phyloP scores from a whole-genome alignment of 2,888 invertebrate species.

The Mechanitis messenoides region DNA sequence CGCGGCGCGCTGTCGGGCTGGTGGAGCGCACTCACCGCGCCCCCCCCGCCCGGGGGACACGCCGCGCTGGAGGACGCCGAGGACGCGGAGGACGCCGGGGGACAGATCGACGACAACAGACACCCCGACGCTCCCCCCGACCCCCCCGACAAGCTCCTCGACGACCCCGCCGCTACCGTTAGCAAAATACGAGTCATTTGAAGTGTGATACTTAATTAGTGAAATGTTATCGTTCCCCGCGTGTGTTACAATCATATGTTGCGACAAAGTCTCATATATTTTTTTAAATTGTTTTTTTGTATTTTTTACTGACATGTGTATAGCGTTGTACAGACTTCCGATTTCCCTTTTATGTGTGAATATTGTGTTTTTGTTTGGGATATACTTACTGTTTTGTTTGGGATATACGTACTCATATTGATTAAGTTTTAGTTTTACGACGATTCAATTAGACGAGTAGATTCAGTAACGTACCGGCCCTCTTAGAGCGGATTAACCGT shows the following conservation, averaged over 20 bases:
- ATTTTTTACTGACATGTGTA: background rate
- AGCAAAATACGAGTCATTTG: conserved; percentile 55
- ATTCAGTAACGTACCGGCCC: too few species aligned
- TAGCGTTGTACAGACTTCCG: background rate
- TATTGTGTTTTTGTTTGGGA: too few species aligned
- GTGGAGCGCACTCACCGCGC: conserved; percentile 81
- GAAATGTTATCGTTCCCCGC: conserved; percentile 15
- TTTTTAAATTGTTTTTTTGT: conserved; percentile 3
- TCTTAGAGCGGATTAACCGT: background rate
- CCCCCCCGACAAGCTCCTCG: conserved; percentile 57
- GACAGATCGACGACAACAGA: conserved; percentile 27
- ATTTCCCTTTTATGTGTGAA: too few species aligned
- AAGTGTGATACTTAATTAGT: conserved; percentile 28
- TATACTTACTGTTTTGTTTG: too few species aligned
- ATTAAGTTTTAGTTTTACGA: too few species aligned
- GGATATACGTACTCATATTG: too few species aligned
- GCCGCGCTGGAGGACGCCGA: conserved; percentile 31
- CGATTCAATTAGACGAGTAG: too few species aligned
- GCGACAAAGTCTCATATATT: conserved; percentile 5
- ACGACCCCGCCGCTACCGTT: conserved; percentile 42
- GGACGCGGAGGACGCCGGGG: conserved; percentile 42
- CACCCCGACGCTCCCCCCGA: conserved; percentile 27
- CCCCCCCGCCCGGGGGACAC: conserved; percentile 32
- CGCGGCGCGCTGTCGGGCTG: conserved; percentile 90
- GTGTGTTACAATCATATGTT: conserved; percentile 11